Evolutionary conservation across 1,140 invertebrate species (phyloP), one percentile per base, ranked within the genome.

Genomic region (Drosophila virilis): DNA sequence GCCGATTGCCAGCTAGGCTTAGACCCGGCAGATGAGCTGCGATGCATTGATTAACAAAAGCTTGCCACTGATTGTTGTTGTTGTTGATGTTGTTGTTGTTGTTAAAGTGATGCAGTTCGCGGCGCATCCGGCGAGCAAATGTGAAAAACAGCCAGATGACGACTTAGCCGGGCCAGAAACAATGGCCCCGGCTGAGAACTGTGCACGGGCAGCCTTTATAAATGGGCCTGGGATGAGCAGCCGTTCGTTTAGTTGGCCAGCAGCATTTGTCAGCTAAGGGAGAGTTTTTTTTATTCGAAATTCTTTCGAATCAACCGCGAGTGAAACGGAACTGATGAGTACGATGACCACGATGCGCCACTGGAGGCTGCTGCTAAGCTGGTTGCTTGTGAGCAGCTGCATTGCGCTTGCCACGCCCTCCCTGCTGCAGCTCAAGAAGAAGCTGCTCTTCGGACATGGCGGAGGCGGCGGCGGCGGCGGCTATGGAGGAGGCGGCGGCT

Each of bases 391-490:
- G 60, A 50, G 32, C 67, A 72, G 67, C 48, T 81, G 60, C 35
- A 42, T 86, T 37, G 59, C 59, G 9, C 48, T 86, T n/a, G 82
- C 40, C 32, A 61, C 60, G 40, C 82, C 82, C 17, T 76, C 78
- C n/a, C 37, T 85, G 60, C 42, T 81, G 8, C 74, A 43, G 12
- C 50, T 85, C 0, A 85, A 85, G 57, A 85, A 85, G 40, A 85
- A 85, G 38, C 71, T 85, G 6, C 70, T 85, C 22, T 71, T 84
- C 28, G 78, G 78, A 10, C 70, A 60, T 6, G 70, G 65, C 4
- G 67, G 67, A 8, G 72, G 73, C 5, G 71, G 75, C 9, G 54
- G 62, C 9, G 46, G 70, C 8, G 59, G 74, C 8, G 67, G 74
- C 1, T 62, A 43, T 43, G 45, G 51, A 0, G 76, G 76, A 5